These are phyloP conservation scores for Temnothorax nylanderi DNA, from an alignment of 1,140 invertebrate genomes.

Conservation along the genomic window DNA sequence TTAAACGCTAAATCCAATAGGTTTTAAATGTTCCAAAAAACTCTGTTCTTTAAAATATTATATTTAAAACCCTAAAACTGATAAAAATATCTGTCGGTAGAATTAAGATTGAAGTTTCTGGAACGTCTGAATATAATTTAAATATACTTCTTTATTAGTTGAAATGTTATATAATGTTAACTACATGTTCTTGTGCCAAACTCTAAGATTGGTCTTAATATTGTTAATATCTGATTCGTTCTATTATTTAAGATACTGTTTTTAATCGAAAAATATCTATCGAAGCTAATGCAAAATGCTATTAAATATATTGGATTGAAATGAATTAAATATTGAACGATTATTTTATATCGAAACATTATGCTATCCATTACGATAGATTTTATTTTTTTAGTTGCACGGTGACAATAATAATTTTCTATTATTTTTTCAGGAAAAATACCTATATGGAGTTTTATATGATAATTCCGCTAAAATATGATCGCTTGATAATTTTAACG, in stretches of 20 bases:
- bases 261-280: background rate
- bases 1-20: background rate
- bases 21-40: background rate
- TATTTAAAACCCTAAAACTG: background rate
- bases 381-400: background rate
- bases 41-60: background rate
- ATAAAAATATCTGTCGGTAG: background rate
- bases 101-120: background rate
- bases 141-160: background rate
- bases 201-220: background rate
- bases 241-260: background rate
- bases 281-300: background rate
- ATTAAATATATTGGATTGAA: background rate
- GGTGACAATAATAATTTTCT: background rate
- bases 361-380: background rate
- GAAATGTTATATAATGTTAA: background rate
- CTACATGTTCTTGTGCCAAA: background rate
- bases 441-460: background rate
- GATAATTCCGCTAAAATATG: background rate
- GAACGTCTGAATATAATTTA: background rate
- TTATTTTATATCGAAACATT: background rate
- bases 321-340: background rate
- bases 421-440: background rate
- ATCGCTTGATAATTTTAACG: constrained; percentile 3
- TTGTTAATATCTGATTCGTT: background rate